A percentile compares a stretch with the other conserved stretches of the same genome.
Conservation (phyloP, 2,797 vertebrate species). For the Sparidentex hasta region DNA sequence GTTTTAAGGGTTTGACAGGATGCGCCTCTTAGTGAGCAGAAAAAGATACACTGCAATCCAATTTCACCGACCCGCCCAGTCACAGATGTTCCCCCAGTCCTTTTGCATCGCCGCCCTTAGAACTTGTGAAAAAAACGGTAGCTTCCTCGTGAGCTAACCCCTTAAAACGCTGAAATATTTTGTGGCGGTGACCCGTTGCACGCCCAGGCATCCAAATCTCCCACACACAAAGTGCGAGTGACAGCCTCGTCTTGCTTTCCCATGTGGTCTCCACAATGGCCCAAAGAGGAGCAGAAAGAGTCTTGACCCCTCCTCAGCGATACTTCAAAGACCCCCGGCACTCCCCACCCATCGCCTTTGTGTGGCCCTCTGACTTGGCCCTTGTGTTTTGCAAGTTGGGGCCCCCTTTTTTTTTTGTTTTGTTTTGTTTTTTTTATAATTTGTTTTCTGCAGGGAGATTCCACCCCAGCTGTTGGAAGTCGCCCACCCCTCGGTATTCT, state of each 20-base stretch:
- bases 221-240: conserved; percentile 72
- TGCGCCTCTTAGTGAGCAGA: conserved; percentile 41
- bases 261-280: conserved; percentile 76
- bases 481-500: conserved; percentile 51
- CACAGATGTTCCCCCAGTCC: conserved; percentile 57
- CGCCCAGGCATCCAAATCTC: conserved; percentile 60
- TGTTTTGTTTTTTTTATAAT: conserved; percentile 60
- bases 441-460: conserved; percentile 55
- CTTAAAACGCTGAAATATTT: conserved; percentile 61
- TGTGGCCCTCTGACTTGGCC: conserved; percentile 79
- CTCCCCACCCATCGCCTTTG: conserved; percentile 82
- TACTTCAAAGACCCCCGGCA: conserved; percentile 77
- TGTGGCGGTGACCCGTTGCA: conserved; percentile 57
- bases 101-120: conserved; percentile 18
- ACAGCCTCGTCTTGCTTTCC: conserved; percentile 75
- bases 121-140: conserved; percentile 35
- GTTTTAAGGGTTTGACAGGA: conserved; percentile 51
- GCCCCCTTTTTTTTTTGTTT: conserved; percentile 57
- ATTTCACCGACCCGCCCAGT: conserved; percentile 54
- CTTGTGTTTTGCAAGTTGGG: conserved; percentile 71
- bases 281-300: conserved; percentile 70
- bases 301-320: conserved; percentile 71
- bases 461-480: conserved; percentile 73
- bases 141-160: conserved; percentile 33
- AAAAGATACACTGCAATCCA: conserved; percentile 62